Evolutionary conservation across 2,797 vertebrate species (phyloP), one percentile per base, ranked within the genome.

Genomic region (Tarsius wallacei): DNA sequence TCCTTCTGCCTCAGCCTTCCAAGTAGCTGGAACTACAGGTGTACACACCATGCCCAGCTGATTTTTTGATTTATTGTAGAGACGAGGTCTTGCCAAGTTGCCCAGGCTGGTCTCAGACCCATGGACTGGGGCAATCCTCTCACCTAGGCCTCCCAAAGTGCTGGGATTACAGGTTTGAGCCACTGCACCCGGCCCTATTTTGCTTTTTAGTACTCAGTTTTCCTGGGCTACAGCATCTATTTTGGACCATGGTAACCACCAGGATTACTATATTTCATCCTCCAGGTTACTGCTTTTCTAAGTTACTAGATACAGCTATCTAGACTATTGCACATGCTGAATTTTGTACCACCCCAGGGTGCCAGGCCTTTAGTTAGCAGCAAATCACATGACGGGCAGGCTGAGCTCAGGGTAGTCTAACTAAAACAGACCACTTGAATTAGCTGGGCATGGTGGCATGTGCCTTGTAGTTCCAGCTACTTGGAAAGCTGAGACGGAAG

Each of bases 401-500:
- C 71, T 90, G 76, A 92, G 81, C 77, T 87, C 71, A 21, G 92
- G 92, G 93, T 97, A 95, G 47, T 97, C 93, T 97, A 51, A 84
- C 91, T 96, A 93, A 93, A 95, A 95, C 91, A 84, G 76, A 96
- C 6, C 42, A 42, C 42, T 42, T 42, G 42, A 42, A 42, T 42
- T 42, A 42, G 42, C 42, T 42, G 42, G 42, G 42, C 42, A 42
- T 5, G 42, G 42, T 42, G 42, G 42, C 42, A 42, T 0, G 42
- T 6, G 42, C 7, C 42, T 42, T 42, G 42, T 42, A 42, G 42
- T 42, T 42, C 42, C 42, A 42, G 42, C 42, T 42, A 42, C 42
- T 42, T 42, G 42, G 42, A 42, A 42, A 42, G 42, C 42, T 42
- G 42, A 42, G 42, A 42, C 42, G 42, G 42, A 42, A 42, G 42